Conservation (phyloP, 2,113 vertebrate species). For the Cepphus grylle region DNA sequence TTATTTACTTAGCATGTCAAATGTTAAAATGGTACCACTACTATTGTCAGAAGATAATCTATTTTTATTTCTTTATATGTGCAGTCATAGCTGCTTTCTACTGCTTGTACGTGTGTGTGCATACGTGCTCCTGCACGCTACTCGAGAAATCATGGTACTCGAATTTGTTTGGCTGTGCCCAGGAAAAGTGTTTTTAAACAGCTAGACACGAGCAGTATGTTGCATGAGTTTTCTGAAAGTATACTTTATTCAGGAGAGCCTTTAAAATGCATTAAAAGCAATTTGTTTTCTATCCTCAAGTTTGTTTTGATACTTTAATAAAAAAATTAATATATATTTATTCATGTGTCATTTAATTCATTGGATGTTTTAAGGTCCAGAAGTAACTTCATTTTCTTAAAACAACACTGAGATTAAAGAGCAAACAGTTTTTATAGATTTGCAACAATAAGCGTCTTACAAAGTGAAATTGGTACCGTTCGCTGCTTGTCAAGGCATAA, state of each 20-base stretch:
- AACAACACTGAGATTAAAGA: not conserved
- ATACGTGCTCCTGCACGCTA: not conserved
- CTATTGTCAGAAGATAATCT: conserved; percentile 46
- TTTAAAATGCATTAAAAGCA: conserved; percentile 49
- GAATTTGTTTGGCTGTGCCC: not conserved
- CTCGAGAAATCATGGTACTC: not conserved
- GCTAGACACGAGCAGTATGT: not conserved
- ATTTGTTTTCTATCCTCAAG: conserved; percentile 68
- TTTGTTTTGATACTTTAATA: conserved; percentile 77
- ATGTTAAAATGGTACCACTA: conserved; percentile 47
- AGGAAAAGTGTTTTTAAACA: not conserved
- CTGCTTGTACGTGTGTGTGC: not conserved
- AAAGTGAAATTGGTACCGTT: not conserved
- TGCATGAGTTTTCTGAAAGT: conserved; percentile 49
- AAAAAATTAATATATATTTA: conserved; percentile 66
- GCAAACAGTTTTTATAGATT: not conserved
- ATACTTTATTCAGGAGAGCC: conserved; percentile 11
- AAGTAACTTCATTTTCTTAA: not conserved
- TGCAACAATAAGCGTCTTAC: not conserved
- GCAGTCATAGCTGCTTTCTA: conserved; percentile 34
- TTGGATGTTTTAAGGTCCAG: not conserved
- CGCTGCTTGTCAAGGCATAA: not conserved
- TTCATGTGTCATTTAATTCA: conserved; percentile 38
- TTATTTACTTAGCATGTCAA: conserved; percentile 55
- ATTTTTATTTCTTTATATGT: conserved; percentile 48